Base-by-base conservation (phyloP, 37 sponge, comb jelly and placozoan species). In the Aphrocallistes beatrix region DNA sequence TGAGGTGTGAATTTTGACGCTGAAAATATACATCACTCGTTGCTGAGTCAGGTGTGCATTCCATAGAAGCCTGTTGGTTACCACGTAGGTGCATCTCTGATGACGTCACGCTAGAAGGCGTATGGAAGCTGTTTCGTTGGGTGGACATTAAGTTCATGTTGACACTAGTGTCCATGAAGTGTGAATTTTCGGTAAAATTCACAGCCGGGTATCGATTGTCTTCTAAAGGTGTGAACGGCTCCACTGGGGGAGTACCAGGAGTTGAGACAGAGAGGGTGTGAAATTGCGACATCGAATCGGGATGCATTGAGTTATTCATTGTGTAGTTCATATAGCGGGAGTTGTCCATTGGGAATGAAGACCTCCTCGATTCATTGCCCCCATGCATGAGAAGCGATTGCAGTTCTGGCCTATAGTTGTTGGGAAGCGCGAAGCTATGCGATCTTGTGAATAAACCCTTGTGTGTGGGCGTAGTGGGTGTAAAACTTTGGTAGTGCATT, bases 171-270 rank as follows among this genome's bases (percentile, higher is more conserved):
- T 60, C 75, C 34, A 13, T 19, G 32, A 60, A 13, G 3, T 60
- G 75, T 60, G 75, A 60, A 13, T 19, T 32, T 60, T 60, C 75
- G 75, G n/a, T 19, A 60, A 30, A 30, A 60, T 60, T 60, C 34
- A 60, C n/a, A 3, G 10, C 28, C 10, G 75, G n/a, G 34, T 19
- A 60, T 60, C 75, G 75, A 19, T 3, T 19, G 28, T 60, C 75
- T 60, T 60, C 75, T 60, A 19, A 13, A 60, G 75, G 75, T 60
- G 75, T 60, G 75, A 60, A 60, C 8, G 75, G 75, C n/a, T 60
- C 75, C 6, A 60, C 75, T 6, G 75, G 75, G 10, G 75, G 75
- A 60, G 75, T 60, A 3, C 75, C 75, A 60, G 75, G 75, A 6
- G 75, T 60, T 3, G 75, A 60, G 34, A 30, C 75, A 6, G 75